These are phyloP conservation scores for Pempheris klunzingeri DNA, from an alignment of 2,797 vertebrate species.

Conservation along the genomic window DNA sequence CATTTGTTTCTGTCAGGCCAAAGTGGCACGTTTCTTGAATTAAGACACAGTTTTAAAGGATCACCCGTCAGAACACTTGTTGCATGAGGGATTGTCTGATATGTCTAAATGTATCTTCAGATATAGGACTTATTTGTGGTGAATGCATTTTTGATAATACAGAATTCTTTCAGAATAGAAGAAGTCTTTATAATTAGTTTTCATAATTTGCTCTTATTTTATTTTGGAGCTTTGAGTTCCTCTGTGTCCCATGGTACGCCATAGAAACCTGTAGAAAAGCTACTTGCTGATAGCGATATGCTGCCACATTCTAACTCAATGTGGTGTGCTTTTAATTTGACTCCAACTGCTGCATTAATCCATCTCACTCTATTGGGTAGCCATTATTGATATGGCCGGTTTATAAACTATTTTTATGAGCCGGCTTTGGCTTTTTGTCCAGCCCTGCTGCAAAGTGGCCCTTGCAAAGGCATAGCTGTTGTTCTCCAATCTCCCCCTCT, in stretches of 20 bases:
- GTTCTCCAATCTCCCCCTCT: conserved; percentile 60
- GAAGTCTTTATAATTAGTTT: conserved; percentile 23
- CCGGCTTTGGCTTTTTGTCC: conserved; percentile 63
- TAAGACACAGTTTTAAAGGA: conserved; percentile 50
- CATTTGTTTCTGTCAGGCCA: conserved; percentile 67
- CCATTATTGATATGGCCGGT: conserved; percentile 63
- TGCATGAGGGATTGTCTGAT: conserved; percentile 43
- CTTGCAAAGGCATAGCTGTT: conserved; percentile 58
- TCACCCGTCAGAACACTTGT: conserved; percentile 45
- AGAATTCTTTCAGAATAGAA: too few relatives aligned
- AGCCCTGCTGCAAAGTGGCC: conserved; percentile 61
- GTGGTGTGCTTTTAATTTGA: conserved; percentile 59
- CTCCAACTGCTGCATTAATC: conserved; percentile 71
- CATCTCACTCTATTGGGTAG: conserved; percentile 61
- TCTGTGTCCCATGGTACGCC: conserved; percentile 7
- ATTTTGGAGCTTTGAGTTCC: conserved; percentile 19
- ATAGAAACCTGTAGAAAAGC: conserved; percentile 30
- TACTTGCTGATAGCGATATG: conserved; percentile 28
- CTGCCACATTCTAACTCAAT: conserved; percentile 35
- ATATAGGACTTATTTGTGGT: conserved; percentile 19
- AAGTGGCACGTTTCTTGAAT: conserved; percentile 49
- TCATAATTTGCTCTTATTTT: conserved; percentile 10
- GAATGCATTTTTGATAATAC: conserved; percentile 14
- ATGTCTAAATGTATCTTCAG: conserved; percentile 38
- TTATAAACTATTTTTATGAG: conserved; percentile 72